A percentile compares a stretch with the other conserved stretches of the same genome.
Evolutionary conservation across 2,888 invertebrate species (phyloP).

Genomic region (Synanthedon myopaeformis): DNA sequence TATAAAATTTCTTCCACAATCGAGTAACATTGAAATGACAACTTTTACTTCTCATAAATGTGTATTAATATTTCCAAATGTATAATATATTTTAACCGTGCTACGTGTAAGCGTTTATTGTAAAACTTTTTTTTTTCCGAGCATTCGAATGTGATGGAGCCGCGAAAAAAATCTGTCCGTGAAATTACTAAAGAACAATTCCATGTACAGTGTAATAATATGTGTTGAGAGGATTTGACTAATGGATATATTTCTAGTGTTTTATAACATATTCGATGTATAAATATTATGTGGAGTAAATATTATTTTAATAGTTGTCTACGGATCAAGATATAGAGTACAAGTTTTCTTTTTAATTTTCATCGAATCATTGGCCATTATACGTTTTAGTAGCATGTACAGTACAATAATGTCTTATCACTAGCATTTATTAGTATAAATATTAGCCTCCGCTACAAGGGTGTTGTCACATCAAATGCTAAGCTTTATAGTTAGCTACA

Average conservation of each 20-base stretch:
- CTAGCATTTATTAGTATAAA: constrained; percentile 58
- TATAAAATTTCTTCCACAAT: no score
- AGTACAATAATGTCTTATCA: constrained; percentile 49
- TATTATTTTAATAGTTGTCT: constrained; percentile 50
- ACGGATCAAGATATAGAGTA: constrained; percentile 39
- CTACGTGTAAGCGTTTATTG: no score
- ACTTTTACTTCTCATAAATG: no score
- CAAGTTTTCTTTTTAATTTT: constrained; percentile 16
- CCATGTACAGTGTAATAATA: constrained; percentile 42
- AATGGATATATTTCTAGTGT: constrained; percentile 19
- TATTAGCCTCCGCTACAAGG: constrained; percentile 1
- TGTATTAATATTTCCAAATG: no score
- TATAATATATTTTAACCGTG: no score
- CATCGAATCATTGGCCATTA: constrained; percentile 24
- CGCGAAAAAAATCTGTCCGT: constrained; percentile 17
- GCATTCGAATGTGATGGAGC: background rate
- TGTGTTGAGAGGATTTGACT: constrained; percentile 32
- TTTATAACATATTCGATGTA: constrained; percentile 58
- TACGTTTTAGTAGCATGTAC: constrained; percentile 23
- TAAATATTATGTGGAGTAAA: constrained; percentile 54
- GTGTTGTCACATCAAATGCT: no score
- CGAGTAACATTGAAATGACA: no score
- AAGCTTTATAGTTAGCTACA: no score
- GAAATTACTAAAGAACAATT: constrained; percentile 5
- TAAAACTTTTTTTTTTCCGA: no score